Percentiles rank a stretch among this genome's conserved stretches.
These are phyloP conservation scores for Maylandia zebra DNA, from an alignment of 2,113 vertebrate species.

Conservation along the genomic window DNA sequence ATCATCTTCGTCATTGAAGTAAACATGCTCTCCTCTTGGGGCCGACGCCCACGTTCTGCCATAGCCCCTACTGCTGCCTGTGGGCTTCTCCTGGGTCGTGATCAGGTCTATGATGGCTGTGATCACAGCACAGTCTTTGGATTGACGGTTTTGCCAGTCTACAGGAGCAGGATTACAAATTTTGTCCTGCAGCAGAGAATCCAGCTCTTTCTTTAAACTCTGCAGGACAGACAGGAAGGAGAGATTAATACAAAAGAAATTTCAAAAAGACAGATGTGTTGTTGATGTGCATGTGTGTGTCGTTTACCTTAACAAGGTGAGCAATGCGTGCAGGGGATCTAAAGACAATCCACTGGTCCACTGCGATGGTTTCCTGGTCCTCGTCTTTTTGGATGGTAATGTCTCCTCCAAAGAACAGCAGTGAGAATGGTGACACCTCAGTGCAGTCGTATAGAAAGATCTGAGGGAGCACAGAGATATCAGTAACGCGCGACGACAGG, in stretches of 20 bases:
- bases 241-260: background rate
- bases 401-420: constrained; percentile 95
- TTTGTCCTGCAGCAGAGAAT: constrained; percentile 87
- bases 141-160: constrained; percentile 81
- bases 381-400: constrained; percentile 94
- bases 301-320: constrained; percentile 86
- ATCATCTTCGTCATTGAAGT: constrained; percentile 61
- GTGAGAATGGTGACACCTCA: constrained; percentile 95
- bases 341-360: constrained; percentile 97
- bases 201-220: constrained; percentile 86
- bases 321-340: constrained; percentile 91
- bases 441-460: constrained; percentile 98
- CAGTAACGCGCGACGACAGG: background rate
- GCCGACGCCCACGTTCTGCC: constrained; percentile 55
- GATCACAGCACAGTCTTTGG: constrained; percentile 89
- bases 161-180: constrained; percentile 88
- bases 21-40: constrained; percentile 38
- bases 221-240: constrained; percentile 27
- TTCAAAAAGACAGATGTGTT: background rate
- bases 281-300: background rate
- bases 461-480: constrained; percentile 58
- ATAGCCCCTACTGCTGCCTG: background rate
- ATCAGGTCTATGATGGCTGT: constrained; percentile 94
- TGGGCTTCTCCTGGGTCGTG: constrained; percentile 84
- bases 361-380: constrained; percentile 90